Evolutionary conservation across 2,888 invertebrate genomes (phyloP).

Genomic region (Meloe dianella): DNA sequence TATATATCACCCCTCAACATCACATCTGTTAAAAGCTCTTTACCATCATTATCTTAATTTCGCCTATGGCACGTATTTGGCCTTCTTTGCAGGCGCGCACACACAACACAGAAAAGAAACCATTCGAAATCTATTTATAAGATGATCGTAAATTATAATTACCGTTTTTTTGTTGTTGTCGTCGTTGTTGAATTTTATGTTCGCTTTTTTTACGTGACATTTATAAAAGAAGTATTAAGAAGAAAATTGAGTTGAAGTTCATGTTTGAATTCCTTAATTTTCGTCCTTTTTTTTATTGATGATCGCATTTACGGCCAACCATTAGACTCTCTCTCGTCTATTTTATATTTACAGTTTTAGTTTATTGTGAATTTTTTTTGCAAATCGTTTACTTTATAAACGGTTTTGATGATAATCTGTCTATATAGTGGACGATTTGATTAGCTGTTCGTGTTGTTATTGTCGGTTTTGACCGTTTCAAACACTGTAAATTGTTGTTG

Average conservation of each 20-base stretch:
- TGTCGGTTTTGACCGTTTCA: constrained; percentile 39
- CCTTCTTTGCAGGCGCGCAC: not conserved
- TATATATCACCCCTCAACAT: not conserved
- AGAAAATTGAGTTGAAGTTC: not conserved
- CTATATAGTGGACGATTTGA: not conserved
- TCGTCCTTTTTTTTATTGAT: not conserved
- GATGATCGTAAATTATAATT: constrained; percentile 30
- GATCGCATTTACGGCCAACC: constrained; percentile 17
- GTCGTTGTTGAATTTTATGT: constrained; percentile 23
- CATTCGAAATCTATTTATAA: constrained; percentile 26
- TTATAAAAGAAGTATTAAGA: constrained; percentile 9
- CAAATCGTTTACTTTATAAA: not conserved
- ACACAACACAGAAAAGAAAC: not conserved
- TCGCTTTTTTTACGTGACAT: constrained; percentile 21
- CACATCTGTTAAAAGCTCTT: constrained; percentile 30
- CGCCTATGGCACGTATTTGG: constrained; percentile 26
- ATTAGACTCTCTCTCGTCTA: constrained; percentile 39
- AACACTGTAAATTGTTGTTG: constrained; percentile 50
- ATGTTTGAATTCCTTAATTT: not conserved
- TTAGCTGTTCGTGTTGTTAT: not conserved
- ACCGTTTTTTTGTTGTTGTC: constrained; percentile 23
- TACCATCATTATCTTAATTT: constrained; percentile 35
- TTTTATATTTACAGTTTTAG: constrained; percentile 37
- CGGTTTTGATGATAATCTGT: not conserved
- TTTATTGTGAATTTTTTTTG: not conserved